phyloP scores from a whole-genome alignment of 2,888 invertebrate genomes.

The Eurois occulta region DNA sequence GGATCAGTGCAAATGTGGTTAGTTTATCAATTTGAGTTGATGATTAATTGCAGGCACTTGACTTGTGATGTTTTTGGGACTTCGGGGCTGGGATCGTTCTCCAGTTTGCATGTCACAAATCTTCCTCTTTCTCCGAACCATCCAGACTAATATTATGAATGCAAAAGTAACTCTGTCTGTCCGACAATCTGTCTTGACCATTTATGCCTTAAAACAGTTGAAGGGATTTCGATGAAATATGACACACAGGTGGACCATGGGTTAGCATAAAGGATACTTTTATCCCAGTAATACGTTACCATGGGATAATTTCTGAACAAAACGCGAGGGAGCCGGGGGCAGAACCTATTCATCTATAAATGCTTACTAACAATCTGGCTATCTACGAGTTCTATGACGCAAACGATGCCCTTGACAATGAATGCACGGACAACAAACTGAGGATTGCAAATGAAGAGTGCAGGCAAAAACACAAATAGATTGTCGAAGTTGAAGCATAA shows the following conservation, averaged over 20 bases:
- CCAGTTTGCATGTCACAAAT: background rate
- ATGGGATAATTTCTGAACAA: background rate
- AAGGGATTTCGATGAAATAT: background rate
- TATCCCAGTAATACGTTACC: background rate
- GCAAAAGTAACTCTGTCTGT: background rate
- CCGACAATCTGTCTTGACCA: background rate
- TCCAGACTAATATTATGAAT: background rate
- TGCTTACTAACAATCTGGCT: background rate
- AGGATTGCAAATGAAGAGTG: conserved; percentile 2
- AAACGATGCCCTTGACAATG: conserved; percentile 8
- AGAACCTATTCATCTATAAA: background rate
- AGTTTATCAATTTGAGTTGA: background rate
- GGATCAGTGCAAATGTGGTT: background rate
- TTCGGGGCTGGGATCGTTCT: background rate
- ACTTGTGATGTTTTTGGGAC: background rate
- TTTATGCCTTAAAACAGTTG: background rate
- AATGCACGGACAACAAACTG: conserved; percentile 8
- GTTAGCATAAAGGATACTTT: background rate
- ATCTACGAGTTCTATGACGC: background rate
- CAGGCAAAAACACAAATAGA: background rate
- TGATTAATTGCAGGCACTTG: background rate
- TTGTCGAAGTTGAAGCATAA: background rate
- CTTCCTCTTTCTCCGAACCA: background rate
- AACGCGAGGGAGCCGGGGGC: background rate
- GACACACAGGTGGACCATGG: background rate